Evolutionary conservation across 2,888 invertebrate species (phyloP), one percentile per base, ranked within the genome.

Genomic region (Lagria hirta): DNA sequence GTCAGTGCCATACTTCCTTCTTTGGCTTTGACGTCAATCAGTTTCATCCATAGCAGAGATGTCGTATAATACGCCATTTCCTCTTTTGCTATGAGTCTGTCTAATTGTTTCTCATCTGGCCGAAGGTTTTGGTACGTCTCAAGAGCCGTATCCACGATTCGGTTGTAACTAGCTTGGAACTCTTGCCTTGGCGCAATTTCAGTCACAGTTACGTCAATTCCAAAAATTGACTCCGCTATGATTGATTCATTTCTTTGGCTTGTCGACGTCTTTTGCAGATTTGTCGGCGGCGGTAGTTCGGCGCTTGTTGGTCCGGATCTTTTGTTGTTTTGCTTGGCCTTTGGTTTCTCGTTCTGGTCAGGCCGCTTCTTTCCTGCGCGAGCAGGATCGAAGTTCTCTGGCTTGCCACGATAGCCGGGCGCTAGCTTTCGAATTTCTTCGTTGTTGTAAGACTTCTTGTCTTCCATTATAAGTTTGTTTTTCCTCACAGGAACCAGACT

Each of bases 11-110:
- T n/a, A 13, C 45, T 27, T 24, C 57, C 59, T 33, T 61, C 51
- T 37, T 62, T 58, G 36, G 40, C 57, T 38, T 49, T 58, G 40
- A 42, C 57, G 37, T 42, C 62, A 30, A 52, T 30, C 21, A 56
- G 28, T 24, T 51, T 33, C 8, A 54, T 10, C 30, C 46, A 43
- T 8, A 60, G 26, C 23, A 63, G 11, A 1, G 55, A 47, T 1
- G 61, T 61, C 1, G 51, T 37, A 33, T 63, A 61, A 29, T 62
- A 62, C 1, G 49, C 18, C n/a, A 59, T 7, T 36, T 63, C 61
- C 35, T 59, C 58, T 11, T 41, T 16, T 1, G 18, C 29, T 5
- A 61, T 1, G 0, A 51, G n/a, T 29, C 59, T 18, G n/a, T 64
- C 60, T 1, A 61, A 33, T 29, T 61, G 60, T 13, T 36, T 49